Conservation (phyloP, 64 coral and sea anemone species). For the Dendrophyllia cribrosa region DNA sequence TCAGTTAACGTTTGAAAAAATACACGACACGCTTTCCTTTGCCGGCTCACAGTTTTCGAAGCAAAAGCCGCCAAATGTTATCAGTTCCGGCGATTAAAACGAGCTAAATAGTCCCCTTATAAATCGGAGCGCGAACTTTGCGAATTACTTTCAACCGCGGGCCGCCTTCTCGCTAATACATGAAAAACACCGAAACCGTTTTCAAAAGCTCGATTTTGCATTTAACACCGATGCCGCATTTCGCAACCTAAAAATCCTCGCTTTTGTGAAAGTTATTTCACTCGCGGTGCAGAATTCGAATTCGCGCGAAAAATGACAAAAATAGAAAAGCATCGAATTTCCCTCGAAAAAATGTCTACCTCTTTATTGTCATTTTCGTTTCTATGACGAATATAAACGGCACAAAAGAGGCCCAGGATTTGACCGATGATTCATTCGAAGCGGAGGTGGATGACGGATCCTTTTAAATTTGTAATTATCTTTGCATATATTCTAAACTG, state of each 20-base stretch:
- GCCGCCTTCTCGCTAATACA: background rate
- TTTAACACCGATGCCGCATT: background rate
- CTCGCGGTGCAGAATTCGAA: too few relatives aligned
- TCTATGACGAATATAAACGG: background rate
- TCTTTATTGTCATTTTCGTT: background rate
- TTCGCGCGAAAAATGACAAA: background rate
- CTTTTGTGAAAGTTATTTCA: background rate
- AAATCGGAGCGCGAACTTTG: background rate
- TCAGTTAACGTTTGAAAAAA: background rate
- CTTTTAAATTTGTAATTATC: constrained; percentile 2
- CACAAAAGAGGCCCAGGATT: constrained; percentile 10
- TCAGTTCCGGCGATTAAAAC: background rate
- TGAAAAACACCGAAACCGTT: background rate
- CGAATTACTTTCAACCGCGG: background rate
- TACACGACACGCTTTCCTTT: background rate
- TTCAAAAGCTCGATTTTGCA: background rate
- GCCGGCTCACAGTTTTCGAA: background rate
- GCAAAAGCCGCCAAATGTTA: background rate
- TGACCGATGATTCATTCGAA: constrained; percentile 30
- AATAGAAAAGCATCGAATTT: background rate
- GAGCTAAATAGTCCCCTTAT: background rate
- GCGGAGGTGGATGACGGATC: constrained; percentile 46
- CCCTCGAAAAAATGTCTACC: background rate
- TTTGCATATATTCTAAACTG: constrained; percentile 32
- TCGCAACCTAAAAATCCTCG: background rate